Evolutionary conservation across 2,888 invertebrate genomes (phyloP), one percentile per base, ranked within the genome.

Genomic region (Pristionchus japonicus): DNA sequence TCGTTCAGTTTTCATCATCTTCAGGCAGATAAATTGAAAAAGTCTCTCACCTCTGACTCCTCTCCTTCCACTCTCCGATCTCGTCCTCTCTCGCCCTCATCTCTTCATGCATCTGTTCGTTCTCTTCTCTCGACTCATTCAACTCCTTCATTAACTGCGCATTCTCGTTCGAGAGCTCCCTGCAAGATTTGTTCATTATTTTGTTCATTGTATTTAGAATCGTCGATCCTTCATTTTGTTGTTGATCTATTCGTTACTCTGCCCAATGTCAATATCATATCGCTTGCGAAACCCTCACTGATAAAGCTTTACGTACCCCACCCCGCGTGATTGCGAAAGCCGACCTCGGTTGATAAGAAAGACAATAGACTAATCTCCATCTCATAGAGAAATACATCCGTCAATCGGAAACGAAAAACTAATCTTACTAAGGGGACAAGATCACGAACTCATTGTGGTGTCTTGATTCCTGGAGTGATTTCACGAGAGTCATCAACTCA

Each of bases 401-500:
- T 27, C 40, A 17, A 34, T 27, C 3, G 47, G 49, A 27, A 82
- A 15, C 40, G 0, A 27, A 23, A 27, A 37, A 57, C 1, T 84
- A 84, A 84, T 84, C 84, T 13, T n/a, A n/a, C 3, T n/a, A 49
- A n/a, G n/a, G n/a, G n/a, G 6, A 23, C 1, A 20, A 0, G 82
- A 80, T 31, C 15, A 67, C 88, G 43, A 64, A 91, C 89, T 82
- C 88, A 52, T 91, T 90, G 64, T 92, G 91, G 20, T 88, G 88
- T 74, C 91, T 89, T 0, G 91, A 89, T 7, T 91, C 91, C 74
- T 90, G 90, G 23, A 93, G 88, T 6, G 93, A 93, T 23, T 86
- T 89, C 84, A 92, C 91, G 67, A 93, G 88, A 27, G 93, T 93
- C 31, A 89, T 90, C 37, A 93, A 89, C 88, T 93, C 93, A 88